These are phyloP conservation scores for Halisarca cf. caerulea DNA, from an alignment of 37 sponge, comb jelly and placozoan species.

Conservation along the genomic window DNA sequence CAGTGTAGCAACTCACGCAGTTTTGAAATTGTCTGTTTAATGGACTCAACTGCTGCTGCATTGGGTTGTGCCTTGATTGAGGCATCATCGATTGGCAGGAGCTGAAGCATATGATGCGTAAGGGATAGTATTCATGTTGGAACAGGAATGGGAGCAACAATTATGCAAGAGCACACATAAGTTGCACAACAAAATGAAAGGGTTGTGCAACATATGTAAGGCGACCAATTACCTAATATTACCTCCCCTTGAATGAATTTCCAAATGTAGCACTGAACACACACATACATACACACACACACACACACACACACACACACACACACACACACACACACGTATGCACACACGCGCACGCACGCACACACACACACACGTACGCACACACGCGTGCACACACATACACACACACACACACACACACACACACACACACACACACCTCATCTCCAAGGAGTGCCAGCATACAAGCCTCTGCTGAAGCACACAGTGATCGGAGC, in stretches of 20 bases:
- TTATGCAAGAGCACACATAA: not conserved
- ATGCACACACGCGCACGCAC: not conserved
- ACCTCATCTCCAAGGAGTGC: slow-evolving; percentile 82
- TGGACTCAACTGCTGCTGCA: slow-evolving; percentile 59
- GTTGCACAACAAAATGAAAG: too few relatives aligned
- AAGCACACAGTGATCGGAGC: slow-evolving; percentile 79
- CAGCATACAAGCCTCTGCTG: slow-evolving; percentile 79
- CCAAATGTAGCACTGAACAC: too few relatives aligned
- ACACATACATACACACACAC: too few relatives aligned
- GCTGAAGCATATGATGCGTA: too few relatives aligned
- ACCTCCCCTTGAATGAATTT: too few relatives aligned
- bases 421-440: not conserved
- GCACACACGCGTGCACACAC: not conserved
- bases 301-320: too few relatives aligned
- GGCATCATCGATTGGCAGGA: slow-evolving; percentile 50
- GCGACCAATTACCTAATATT: too few relatives aligned
- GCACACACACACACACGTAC: not conserved
- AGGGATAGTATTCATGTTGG: not conserved
- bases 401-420: not conserved
- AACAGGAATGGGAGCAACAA: not conserved
- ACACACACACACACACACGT: not conserved
- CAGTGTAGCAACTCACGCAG: too few relatives aligned
- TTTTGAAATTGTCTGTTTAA: slow-evolving; percentile 56
- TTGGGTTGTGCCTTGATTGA: slow-evolving; percentile 64
- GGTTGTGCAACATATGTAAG: too few relatives aligned